phyloP scores from a whole-genome alignment of 2,888 invertebrate genomes.

The Sericinus montela region DNA sequence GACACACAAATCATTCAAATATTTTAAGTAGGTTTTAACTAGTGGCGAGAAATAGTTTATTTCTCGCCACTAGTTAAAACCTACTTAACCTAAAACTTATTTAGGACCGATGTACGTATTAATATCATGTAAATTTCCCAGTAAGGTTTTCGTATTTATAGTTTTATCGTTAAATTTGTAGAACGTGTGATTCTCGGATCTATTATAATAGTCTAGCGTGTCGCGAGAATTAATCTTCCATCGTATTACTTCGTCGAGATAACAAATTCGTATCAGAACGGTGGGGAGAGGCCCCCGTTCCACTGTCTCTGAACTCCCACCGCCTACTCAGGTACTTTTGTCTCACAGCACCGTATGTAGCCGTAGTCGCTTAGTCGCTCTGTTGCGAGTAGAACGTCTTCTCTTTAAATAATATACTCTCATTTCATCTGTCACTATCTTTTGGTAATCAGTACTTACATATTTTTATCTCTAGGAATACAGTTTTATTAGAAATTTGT shows the following conservation, averaged over 20 bases:
- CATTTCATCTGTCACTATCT: background rate
- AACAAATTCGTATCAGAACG: conserved; percentile 46
- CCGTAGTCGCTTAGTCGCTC: conserved; percentile 18
- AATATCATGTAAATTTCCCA: too few species aligned
- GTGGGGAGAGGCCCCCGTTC: conserved; percentile 19
- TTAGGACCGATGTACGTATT: too few species aligned
- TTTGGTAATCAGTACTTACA: too few species aligned
- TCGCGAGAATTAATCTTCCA: conserved; percentile 52
- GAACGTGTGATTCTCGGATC: conserved; percentile 16
- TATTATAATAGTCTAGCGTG: conserved; percentile 34
- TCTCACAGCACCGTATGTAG: conserved; percentile 22
- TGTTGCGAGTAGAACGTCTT: conserved; percentile 8
- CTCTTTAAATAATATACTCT: conserved; percentile 8
- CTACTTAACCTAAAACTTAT: too few species aligned
- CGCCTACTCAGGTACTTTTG: conserved; percentile 22
- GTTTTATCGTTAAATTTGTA: conserved; percentile 1
- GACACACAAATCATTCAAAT: too few species aligned
- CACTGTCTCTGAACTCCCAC: conserved; percentile 18
- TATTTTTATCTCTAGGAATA: too few species aligned
- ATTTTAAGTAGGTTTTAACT: too few species aligned
- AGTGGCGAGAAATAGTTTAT: too few species aligned
- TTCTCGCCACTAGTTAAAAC: too few species aligned
- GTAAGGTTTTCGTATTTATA: too few species aligned
- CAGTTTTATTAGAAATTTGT: too few species aligned
- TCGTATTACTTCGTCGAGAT: conserved; percentile 47